Evolutionary conservation across 2,888 invertebrate species (phyloP).

Genomic region (Scelioninae gen. 2): DNA sequence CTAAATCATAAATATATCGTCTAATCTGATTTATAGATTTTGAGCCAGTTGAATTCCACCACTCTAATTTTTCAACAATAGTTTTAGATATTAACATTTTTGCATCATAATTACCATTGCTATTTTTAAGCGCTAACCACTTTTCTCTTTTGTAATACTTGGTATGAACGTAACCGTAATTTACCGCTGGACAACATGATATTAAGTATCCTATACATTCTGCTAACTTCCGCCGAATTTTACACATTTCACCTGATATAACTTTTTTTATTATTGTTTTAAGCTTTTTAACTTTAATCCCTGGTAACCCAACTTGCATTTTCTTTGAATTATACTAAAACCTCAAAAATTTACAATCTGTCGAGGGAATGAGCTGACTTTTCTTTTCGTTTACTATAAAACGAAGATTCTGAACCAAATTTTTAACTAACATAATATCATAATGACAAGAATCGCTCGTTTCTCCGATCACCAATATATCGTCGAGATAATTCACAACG

Average conservation of each 20-base stretch:
- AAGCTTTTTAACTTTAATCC: background rate
- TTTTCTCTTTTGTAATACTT: background rate
- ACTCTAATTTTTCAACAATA: slow-evolving; percentile 17
- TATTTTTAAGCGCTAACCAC: background rate
- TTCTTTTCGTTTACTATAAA: slow-evolving; percentile 19
- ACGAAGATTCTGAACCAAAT: background rate
- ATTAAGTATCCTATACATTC: background rate
- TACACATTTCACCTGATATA: background rate
- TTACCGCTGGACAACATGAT: too few relatives aligned
- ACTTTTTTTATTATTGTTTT: background rate
- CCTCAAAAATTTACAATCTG: slow-evolving; percentile 10
- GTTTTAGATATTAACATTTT: slow-evolving; percentile 10
- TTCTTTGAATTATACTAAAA: slow-evolving; percentile 21
- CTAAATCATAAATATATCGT: slow-evolving; percentile 12
- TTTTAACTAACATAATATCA: too few relatives aligned
- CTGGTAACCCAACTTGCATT: slow-evolving; percentile 25
- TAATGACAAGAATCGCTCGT: too few relatives aligned
- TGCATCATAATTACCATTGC: slow-evolving; percentile 17
- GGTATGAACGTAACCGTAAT: background rate
- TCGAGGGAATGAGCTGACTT: background rate
- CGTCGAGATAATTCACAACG: slow-evolving; percentile 15
- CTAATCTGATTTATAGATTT: slow-evolving; percentile 28
- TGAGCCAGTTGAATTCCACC: too few relatives aligned
- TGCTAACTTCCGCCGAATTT: background rate
- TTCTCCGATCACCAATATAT: background rate